Evolutionary conservation across 2,888 invertebrate genomes (phyloP), one percentile per base, ranked within the genome.

Genomic region (Pristionchus arcanus): DNA sequence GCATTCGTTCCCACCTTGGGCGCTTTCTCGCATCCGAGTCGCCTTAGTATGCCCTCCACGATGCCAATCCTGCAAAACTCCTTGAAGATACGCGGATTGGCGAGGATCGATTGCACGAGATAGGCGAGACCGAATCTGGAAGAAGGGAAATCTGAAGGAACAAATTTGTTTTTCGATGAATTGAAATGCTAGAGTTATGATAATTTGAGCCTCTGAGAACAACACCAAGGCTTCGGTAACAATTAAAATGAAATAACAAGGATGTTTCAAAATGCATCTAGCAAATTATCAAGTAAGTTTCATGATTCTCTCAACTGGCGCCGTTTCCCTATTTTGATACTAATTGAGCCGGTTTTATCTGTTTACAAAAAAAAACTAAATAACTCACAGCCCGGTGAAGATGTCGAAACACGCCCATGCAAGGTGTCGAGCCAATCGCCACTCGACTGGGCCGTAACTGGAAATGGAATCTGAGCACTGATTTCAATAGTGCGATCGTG

Each of bases 391-490:
- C 28, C 15, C 81, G 16, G 28, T 49, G 28, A 81, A 81, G 15
- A 81, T 53, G 81, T 81, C 81, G 19, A 81, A 81, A 9, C 49
- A 81, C 21, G 81, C 81, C 81, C 81, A 81, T 0, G 28, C 81
- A 11, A 81, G 42, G 15, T 49, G 49, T 15, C 81, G 42, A 1
- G 81, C 49, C 0, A 81, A 53, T 28, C 21, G n/a, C 81, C 81
- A 81, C 7, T 81, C 49, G 49, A 11, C n/a, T 2, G 81, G 81
- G 16, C 49, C 81, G 81, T 81, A 81, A 16, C 81, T 81, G 81
- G 25, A 81, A 16, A 68, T 28, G 25, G 34, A 71, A 71, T 71
- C 9, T 5, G 42, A 5, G 42, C 42, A 5, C 42, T 5, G 42
- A 42, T 9, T 42, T 42, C 42, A 5, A 42, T 42, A 42, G 42